Percentiles rank a stretch among this genome's conserved stretches.
Evolutionary conservation across 2,113 vertebrate species (phyloP).

Genomic region (Notothenia rossii): DNA sequence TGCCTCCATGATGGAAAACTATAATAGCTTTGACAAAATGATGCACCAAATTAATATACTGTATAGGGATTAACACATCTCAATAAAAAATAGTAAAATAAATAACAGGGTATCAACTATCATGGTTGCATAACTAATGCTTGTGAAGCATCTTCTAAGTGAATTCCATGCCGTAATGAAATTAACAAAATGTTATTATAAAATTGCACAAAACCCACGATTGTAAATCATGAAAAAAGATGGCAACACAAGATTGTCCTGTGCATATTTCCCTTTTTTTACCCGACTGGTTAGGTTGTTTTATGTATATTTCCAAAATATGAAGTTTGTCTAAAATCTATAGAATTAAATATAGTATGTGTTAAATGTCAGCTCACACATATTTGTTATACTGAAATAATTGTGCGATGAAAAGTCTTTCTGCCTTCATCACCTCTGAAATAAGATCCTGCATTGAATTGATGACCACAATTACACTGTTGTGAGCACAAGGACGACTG

Average conservation of each 20-base stretch:
- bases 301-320: background rate
- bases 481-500: slow-evolving; percentile 32
- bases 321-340: background rate
- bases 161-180: background rate
- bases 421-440: slow-evolving; percentile 21
- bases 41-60: background rate
- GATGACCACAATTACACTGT: slow-evolving; percentile 14
- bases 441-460: slow-evolving; percentile 9
- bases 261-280: background rate
- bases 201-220: background rate
- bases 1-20: background rate
- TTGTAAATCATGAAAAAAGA: background rate
- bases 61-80: background rate
- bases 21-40: background rate
- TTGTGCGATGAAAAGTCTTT: background rate
- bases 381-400: background rate
- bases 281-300: no score
- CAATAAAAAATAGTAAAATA: background rate
- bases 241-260: background rate
- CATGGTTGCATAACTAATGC: background rate
- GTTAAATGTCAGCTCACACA: background rate
- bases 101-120: background rate
- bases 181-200: background rate
- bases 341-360: background rate
- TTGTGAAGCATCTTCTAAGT: background rate